Percentiles rank a stretch among this genome's conserved stretches.
Conservation (phyloP, 2,113 vertebrate species). For the Ranitomeya variabilis region DNA sequence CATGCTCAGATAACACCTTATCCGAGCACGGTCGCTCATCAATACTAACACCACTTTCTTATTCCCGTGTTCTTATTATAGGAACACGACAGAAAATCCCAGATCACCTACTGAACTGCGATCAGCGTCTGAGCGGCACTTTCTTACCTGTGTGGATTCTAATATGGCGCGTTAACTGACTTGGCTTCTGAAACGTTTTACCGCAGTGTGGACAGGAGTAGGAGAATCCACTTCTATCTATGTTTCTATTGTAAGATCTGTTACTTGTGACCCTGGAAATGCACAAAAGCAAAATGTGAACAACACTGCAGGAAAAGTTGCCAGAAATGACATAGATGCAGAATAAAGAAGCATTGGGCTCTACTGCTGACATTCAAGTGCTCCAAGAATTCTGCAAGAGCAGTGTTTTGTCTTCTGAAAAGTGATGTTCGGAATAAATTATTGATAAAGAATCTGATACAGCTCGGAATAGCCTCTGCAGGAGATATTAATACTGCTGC, state of each 20-base stretch:
- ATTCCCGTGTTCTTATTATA: background rate
- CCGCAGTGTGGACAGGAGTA: constrained; percentile 96
- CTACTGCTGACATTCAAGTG: background rate
- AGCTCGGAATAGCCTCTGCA: constrained; percentile 7
- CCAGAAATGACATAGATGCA: background rate
- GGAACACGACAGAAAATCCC: background rate
- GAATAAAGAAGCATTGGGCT: background rate
- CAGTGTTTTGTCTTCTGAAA: constrained; percentile 17
- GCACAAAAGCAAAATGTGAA: background rate
- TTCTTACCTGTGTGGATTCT: constrained; percentile 94
- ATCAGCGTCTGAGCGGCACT: background rate
- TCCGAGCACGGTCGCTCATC: no score
- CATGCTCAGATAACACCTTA: no score
- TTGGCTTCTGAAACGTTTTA: constrained; percentile 97
- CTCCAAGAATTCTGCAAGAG: constrained; percentile 34
- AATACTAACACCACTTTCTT: no score
- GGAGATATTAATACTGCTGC: constrained; percentile 39
- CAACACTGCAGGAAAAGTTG: no score
- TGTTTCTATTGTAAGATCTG: constrained; percentile 94
- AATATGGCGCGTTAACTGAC: constrained; percentile 91
- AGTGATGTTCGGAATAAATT: constrained; percentile 27
- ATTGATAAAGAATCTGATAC: constrained; percentile 20
- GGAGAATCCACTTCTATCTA: constrained; percentile 93
- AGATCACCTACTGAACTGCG: background rate
- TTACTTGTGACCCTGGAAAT: constrained; percentile 79